phyloP scores from a whole-genome alignment of 2,113 vertebrate genomes.

The Nycticebus coucang region DNA sequence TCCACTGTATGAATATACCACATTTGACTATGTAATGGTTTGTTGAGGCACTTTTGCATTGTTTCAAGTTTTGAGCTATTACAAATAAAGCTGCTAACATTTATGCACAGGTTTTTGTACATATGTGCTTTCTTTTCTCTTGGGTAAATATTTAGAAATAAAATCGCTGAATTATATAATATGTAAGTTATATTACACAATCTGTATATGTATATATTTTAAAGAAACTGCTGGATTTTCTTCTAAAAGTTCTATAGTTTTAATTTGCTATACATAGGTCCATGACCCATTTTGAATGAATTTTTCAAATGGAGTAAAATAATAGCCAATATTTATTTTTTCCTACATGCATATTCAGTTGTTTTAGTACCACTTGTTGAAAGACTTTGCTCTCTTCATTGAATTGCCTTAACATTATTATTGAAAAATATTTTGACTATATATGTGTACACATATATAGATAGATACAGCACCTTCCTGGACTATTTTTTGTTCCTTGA shows the following conservation, averaged over 20 bases:
- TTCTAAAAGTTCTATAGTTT: slow-evolving; percentile 16
- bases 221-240: not conserved
- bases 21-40: not conserved
- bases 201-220: not conserved
- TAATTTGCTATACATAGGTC: not conserved
- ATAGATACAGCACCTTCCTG: not conserved
- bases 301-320: not conserved
- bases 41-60: not conserved
- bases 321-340: not conserved
- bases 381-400: not conserved
- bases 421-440: not conserved
- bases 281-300: not conserved
- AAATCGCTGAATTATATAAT: slow-evolving; percentile 8
- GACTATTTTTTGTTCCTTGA: not conserved
- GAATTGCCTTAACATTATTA: not conserved
- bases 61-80: not conserved
- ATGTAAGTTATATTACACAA: not conserved
- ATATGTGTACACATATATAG: not conserved
- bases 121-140: not conserved
- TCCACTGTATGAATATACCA: not conserved
- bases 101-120: not conserved
- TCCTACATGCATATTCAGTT: not conserved
- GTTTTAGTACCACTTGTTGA: not conserved
- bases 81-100: not conserved
- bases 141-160: not conserved